Evolutionary conservation across 2,113 vertebrate genomes (phyloP).

Genomic region (Elgaria multicarinata): DNA sequence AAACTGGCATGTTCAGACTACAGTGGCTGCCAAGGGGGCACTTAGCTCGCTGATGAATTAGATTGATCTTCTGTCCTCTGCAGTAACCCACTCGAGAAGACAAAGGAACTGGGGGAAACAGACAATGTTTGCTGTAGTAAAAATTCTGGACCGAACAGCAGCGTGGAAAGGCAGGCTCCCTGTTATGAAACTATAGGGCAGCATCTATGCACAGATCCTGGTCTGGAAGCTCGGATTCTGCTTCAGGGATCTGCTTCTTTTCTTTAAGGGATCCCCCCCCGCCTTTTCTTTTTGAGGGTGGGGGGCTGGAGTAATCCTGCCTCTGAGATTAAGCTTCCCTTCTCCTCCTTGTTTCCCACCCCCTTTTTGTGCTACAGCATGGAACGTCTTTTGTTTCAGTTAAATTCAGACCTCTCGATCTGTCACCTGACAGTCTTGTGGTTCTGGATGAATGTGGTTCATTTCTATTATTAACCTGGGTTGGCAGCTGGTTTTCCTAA

Average conservation of each 20-base stretch:
- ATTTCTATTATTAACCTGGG: constrained; percentile 91
- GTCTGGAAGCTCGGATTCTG: constrained; percentile 31
- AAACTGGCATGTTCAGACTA: constrained; percentile 44
- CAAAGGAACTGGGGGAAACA: constrained; percentile 40
- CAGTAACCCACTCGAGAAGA: constrained; percentile 26
- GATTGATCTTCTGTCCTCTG: constrained; percentile 40
- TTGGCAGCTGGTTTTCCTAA: constrained; percentile 77
- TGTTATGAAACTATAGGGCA: constrained; percentile 53
- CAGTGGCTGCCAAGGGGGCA: constrained; percentile 42
- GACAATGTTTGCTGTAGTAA: constrained; percentile 26
- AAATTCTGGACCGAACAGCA: constrained; percentile 28
- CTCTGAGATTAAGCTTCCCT: constrained; percentile 60
- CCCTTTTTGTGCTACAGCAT: constrained; percentile 71
- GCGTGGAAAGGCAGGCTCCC: constrained; percentile 53
- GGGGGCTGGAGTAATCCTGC: constrained; percentile 21
- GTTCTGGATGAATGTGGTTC: constrained; percentile 92
- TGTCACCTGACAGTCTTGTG: constrained; percentile 96
- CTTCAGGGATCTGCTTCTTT: constrained; percentile 27
- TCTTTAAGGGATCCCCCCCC: constrained; percentile 56
- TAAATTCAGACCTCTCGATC: constrained; percentile 78
- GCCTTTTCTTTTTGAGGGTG: background rate
- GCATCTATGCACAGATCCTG: constrained; percentile 17
- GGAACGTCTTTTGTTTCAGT: constrained; percentile 81
- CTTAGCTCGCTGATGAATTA: constrained; percentile 51
- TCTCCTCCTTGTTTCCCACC: background rate